These are phyloP conservation scores for Camptogramma bilineatum DNA, from an alignment of 2,888 invertebrate species.

Conservation along the genomic window DNA sequence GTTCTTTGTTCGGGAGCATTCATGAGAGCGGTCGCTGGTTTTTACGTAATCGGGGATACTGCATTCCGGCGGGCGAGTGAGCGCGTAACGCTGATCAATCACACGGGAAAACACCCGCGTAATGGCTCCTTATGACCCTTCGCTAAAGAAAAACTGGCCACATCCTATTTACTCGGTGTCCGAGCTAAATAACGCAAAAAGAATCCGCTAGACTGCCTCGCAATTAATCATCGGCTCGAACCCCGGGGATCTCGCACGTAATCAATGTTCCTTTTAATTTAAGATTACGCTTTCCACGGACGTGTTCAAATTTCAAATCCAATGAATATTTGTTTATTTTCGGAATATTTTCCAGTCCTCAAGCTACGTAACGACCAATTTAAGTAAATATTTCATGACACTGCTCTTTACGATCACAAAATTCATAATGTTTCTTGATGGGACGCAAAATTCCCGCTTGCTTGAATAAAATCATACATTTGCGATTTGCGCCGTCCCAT, in stretches of 20 bases:
- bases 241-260: conserved; percentile 54
- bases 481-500: conserved; percentile 41
- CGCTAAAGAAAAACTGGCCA: conserved; percentile 51
- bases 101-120: conserved; percentile 73
- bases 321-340: conserved; percentile 40
- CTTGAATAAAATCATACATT: conserved; percentile 44
- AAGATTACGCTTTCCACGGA: conserved; percentile 53
- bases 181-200: conserved; percentile 75
- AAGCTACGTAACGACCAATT: conserved; percentile 18
- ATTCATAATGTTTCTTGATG: conserved; percentile 37
- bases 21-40: conserved; percentile 25
- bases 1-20: conserved; percentile 23
- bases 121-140: conserved; percentile 71
- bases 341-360: conserved; percentile 20
- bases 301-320: conserved; percentile 41
- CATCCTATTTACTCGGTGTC: conserved; percentile 68
- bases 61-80: conserved; percentile 43
- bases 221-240: conserved; percentile 69
- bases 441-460: conserved; percentile 35
- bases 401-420: conserved; percentile 28
- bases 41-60: conserved; percentile 36
- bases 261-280: conserved; percentile 64
- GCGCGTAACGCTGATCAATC: conserved; percentile 69
- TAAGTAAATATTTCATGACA: conserved; percentile 16
- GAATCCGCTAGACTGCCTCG: conserved; percentile 57